phyloP scores from a whole-genome alignment of 2,113 vertebrate genomes.

The Neoarius graeffei region DNA sequence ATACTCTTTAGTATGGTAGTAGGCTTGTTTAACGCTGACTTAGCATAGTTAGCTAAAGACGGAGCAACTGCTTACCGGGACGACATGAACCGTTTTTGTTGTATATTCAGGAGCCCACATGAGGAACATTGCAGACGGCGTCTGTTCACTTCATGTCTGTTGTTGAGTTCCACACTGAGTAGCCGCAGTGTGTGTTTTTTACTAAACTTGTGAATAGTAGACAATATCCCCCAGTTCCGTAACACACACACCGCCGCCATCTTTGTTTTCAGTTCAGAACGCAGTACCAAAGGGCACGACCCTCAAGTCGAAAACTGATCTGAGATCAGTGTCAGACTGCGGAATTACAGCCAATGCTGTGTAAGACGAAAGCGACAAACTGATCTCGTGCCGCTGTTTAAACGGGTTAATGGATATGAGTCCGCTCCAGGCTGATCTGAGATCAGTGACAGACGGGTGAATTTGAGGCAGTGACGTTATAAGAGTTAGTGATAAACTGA shows the following conservation, averaged over 20 bases:
- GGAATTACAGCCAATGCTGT: background rate
- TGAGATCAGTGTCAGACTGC: background rate
- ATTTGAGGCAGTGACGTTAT: background rate
- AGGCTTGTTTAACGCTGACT: background rate
- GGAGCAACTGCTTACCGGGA: slow-evolving; percentile 57
- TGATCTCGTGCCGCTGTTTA: background rate
- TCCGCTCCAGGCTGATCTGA: background rate
- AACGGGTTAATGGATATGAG: background rate
- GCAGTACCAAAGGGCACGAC: background rate
- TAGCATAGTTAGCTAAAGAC: slow-evolving; percentile 13
- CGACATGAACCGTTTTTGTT: slow-evolving; percentile 58
- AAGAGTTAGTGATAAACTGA: background rate
- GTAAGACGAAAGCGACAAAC: background rate
- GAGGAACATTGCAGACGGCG: slow-evolving; percentile 37
- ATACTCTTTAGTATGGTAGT: background rate
- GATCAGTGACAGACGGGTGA: background rate
- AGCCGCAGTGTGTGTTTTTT: slow-evolving; percentile 40
- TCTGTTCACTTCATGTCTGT: slow-evolving; percentile 41
- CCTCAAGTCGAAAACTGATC: background rate
- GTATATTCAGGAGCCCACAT: slow-evolving; percentile 34
- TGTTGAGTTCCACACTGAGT: slow-evolving; percentile 43
- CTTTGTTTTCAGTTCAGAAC: slow-evolving; percentile 31
- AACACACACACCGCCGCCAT: slow-evolving; percentile 61
- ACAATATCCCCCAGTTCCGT: slow-evolving; percentile 49
- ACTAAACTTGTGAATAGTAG: slow-evolving; percentile 48